Evolutionary conservation across 2,797 vertebrate species (phyloP), one percentile per base, ranked within the genome.

Genomic region (Smutsia gigantea): DNA sequence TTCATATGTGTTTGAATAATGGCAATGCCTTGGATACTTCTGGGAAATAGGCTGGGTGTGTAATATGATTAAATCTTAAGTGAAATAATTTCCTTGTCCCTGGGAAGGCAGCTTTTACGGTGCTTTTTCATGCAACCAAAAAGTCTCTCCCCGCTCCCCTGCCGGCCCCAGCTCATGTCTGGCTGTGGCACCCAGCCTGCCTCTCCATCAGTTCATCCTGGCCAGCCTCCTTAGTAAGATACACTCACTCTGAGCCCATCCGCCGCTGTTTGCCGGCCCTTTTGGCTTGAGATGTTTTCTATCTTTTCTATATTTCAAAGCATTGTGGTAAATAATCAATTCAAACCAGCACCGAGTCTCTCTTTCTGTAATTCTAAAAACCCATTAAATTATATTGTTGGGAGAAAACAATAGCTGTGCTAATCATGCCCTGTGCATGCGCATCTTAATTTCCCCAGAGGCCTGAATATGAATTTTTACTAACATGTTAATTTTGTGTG

Each of bases 381-480:
- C 98, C 98, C 99, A 99, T 99, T 99, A 99, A 99, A 99, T 99
- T 98, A 99, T 99, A 99, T 99, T 99, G 99, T 99, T 99, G 98
- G 98, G 97, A 98, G 98, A 98, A 99, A 99, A 99, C 99, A 99
- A 99, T 99, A 98, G 98, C 98, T 97, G 98, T 99, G 99, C 99
- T 99, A 99, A 99, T 99, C 99, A 99, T 97, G 98, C 98, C 98
- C 98, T 98, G 99, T 98, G 99, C 99, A 99, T 98, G 98, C 98
- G 99, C 98, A 99, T 99, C 98, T 98, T 99, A 99, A 99, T 99
- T 99, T 99, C 99, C 99, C 99, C 78, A 2, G 99, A 98, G 99
- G 98, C 97, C 98, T 37, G 98, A 98, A 99, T 98, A 99, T 99
- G 99, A 99, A 99, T 99, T 99, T 99, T 99, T 99, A 99, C 99